Conservation (phyloP, 1,140 invertebrate species). For the Trialeurodes vaporariorum region DNA sequence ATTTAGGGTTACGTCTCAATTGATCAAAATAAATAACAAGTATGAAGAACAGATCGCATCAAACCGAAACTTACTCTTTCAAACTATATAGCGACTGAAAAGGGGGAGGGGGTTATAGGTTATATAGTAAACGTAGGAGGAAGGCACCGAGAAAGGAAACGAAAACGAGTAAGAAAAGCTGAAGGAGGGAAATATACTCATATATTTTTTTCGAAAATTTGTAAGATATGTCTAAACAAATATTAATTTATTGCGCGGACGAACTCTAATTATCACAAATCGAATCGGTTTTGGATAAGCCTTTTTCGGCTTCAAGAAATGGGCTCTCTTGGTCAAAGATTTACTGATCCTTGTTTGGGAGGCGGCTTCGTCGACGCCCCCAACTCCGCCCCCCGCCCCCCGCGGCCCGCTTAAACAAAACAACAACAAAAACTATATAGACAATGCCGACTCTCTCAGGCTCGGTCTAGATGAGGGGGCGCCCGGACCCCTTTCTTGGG, state of each 20-base stretch:
- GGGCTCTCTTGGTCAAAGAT: neutral
- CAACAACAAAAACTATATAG: no score
- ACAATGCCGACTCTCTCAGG: no score
- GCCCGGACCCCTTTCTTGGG: no score
- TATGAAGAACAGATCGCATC: neutral
- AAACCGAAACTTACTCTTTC: no score
- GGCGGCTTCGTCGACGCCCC: neutral
- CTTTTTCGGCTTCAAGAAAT: neutral
- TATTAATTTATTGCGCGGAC: neutral
- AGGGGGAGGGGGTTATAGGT: no score
- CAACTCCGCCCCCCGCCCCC: neutral
- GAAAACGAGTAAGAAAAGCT: neutral
- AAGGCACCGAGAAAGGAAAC: neutral
- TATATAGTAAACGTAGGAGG: no score
- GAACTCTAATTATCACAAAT: neutral
- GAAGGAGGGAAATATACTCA: no score
- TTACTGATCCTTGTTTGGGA: neutral
- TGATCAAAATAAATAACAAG: neutral
- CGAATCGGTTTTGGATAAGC: neutral
- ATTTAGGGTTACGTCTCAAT: neutral
- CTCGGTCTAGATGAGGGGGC: no score
- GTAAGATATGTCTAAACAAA: neutral
- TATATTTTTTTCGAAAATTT: neutral
- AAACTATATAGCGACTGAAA: neutral
- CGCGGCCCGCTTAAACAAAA: no score